Percentiles rank a stretch among this genome's conserved stretches.
Evolutionary conservation across 2,888 invertebrate genomes (phyloP).

Genomic region (Pristionchus japonicus): DNA sequence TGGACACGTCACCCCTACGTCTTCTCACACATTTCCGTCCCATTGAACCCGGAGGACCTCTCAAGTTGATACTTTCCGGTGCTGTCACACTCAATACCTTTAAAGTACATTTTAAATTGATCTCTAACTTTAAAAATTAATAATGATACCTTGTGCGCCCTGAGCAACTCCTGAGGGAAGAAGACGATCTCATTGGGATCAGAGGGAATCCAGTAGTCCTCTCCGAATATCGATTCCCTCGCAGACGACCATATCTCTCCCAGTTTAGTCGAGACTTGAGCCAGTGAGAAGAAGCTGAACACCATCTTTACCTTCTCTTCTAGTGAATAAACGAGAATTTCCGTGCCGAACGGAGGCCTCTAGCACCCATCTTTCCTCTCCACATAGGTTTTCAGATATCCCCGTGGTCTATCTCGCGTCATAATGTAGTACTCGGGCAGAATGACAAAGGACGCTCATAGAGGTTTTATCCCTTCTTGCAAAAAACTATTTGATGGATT

Average conservation of each 20-base stretch:
- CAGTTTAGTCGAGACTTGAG: constrained; percentile 66
- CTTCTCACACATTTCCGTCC: background rate
- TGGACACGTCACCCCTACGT: background rate
- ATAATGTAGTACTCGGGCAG: background rate
- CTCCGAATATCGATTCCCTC: constrained; percentile 65
- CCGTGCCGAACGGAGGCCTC: background rate
- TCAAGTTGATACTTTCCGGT: background rate
- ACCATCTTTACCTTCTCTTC: background rate
- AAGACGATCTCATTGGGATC: constrained; percentile 69
- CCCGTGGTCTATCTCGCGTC: background rate
- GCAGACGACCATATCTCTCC: constrained; percentile 69
- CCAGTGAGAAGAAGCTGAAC: constrained; percentile 65
- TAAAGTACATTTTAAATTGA: background rate
- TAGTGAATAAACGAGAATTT: background rate
- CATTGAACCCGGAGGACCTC: background rate
- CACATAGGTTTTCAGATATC: background rate
- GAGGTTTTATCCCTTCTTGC: too few species aligned
- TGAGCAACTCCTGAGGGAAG: constrained; percentile 66
- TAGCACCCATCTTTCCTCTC: background rate
- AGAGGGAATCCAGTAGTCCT: constrained; percentile 71
- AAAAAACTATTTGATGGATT: too few species aligned
- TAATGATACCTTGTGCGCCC: constrained; percentile 56
- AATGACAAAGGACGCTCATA: background rate
- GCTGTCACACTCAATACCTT: background rate
- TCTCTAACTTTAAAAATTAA: background rate